Evolutionary conservation across 2,888 invertebrate species (phyloP).

Genomic region (Philopedon plagiatum): DNA sequence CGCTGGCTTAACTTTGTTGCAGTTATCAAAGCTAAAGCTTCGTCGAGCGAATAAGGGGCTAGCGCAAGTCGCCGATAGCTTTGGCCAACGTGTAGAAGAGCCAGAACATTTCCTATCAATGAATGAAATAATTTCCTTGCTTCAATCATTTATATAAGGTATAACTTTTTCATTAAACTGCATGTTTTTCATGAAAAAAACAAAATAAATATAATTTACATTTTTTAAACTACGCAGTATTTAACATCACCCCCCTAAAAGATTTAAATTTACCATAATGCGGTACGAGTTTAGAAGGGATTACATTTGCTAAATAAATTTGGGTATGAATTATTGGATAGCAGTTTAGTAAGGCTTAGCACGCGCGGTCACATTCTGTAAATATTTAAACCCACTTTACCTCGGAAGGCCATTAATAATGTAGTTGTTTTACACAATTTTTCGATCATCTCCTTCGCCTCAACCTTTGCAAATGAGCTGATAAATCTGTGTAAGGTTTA

Average conservation of each 20-base stretch:
- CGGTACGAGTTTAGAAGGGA: constrained; percentile 45
- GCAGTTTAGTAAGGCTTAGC: constrained; percentile 57
- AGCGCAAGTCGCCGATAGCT: too few species aligned
- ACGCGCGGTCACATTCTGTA: constrained; percentile 63
- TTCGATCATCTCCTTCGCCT: constrained; percentile 24
- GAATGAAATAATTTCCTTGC: too few species aligned
- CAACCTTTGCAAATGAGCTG: constrained; percentile 37
- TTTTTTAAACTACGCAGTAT: not conserved
- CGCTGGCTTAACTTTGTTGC: too few species aligned
- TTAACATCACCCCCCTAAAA: constrained; percentile 26
- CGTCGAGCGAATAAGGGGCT: too few species aligned
- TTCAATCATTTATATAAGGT: too few species aligned
- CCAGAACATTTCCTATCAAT: too few species aligned
- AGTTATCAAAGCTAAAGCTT: too few species aligned
- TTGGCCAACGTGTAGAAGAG: too few species aligned
- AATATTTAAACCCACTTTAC: constrained; percentile 61
- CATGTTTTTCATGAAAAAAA: too few species aligned
- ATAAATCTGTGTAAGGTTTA: constrained; percentile 36
- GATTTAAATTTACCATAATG: constrained; percentile 49
- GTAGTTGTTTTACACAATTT: constrained; percentile 47
- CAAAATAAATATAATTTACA: too few species aligned
- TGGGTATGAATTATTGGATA: constrained; percentile 60
- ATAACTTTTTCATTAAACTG: too few species aligned
- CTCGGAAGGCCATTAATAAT: constrained; percentile 51
- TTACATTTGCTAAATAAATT: constrained; percentile 58